Percentiles rank a stretch among this genome's conserved stretches.
Conservation (phyloP, 2,888 invertebrate genomes). For the Eristalis pertinax region DNA sequence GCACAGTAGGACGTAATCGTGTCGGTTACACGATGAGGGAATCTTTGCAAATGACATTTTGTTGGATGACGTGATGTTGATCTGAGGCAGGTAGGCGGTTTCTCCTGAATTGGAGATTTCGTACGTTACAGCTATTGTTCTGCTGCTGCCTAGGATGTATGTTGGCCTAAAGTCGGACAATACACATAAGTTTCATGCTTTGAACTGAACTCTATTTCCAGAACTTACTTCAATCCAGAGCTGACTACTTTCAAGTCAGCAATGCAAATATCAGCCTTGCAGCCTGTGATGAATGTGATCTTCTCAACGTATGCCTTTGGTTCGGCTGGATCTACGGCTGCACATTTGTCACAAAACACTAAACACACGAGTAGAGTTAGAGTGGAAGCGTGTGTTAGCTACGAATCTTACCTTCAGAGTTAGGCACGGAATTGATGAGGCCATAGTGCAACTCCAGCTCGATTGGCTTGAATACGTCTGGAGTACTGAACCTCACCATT, state of each 20-base stretch:
- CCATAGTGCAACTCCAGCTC: slow-evolving; percentile 80
- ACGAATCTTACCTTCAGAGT: slow-evolving; percentile 76
- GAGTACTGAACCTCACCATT: slow-evolving; percentile 78
- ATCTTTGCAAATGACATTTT: slow-evolving; percentile 78
- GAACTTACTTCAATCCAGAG: slow-evolving; percentile 76
- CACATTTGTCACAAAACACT: slow-evolving; percentile 80
- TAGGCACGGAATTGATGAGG: slow-evolving; percentile 78
- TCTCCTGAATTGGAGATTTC: slow-evolving; percentile 81
- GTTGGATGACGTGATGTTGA: slow-evolving; percentile 81
- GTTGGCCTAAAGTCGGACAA: slow-evolving; percentile 74
- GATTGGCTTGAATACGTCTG: slow-evolving; percentile 81
- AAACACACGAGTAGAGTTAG: not conserved
- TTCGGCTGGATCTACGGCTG: slow-evolving; percentile 80
- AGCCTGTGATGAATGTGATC: slow-evolving; percentile 81
- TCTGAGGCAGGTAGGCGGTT: slow-evolving; percentile 82
- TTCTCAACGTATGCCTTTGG: slow-evolving; percentile 77
- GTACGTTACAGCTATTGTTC: slow-evolving; percentile 78
- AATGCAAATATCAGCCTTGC: slow-evolving; percentile 79
- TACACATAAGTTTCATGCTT: not conserved
- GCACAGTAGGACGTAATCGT: slow-evolving; percentile 77
- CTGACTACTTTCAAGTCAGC: slow-evolving; percentile 79
- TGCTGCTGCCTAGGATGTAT: slow-evolving; percentile 79
- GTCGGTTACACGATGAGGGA: slow-evolving; percentile 78
- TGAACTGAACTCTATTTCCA: not conserved
- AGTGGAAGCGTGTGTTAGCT: no score